Evolutionary conservation across 2,888 invertebrate genomes (phyloP).

Genomic region (Adela reaumurella): DNA sequence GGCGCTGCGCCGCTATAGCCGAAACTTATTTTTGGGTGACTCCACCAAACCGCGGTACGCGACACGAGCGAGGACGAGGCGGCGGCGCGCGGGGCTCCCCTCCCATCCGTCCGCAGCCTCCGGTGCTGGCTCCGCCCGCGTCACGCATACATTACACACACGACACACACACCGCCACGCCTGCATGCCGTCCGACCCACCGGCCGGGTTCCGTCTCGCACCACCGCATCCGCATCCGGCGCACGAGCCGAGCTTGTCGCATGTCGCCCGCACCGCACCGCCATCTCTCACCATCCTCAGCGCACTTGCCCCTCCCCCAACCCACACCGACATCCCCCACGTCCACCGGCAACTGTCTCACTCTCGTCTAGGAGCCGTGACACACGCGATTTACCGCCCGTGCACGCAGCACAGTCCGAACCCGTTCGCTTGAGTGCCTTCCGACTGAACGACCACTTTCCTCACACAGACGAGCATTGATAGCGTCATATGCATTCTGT

Average conservation of each 20-base stretch:
- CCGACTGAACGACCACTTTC: background rate
- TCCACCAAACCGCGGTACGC: background rate
- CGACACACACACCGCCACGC: constrained; percentile 21
- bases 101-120: constrained; percentile 17
- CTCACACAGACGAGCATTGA: constrained; percentile 38
- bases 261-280: background rate
- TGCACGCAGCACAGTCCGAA: constrained; percentile 12
- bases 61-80: background rate
- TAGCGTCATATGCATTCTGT: constrained; percentile 52
- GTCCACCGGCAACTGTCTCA: background rate
- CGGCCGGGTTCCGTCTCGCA: constrained; percentile 16
- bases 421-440: background rate
- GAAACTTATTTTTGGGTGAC: background rate
- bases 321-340: background rate
- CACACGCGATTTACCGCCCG: constrained; percentile 14
- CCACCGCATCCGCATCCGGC: too few species aligned
- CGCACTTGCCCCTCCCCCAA: background rate
- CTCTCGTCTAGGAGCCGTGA: constrained; percentile 22
- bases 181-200: constrained; percentile 39
- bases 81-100: constrained; percentile 29
- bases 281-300: too few species aligned
- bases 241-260: background rate
- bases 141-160: constrained; percentile 40
- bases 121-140: constrained; percentile 54
- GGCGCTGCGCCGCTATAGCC: background rate